Evolutionary conservation across 2,113 vertebrate species (phyloP), one percentile per base, ranked within the genome.

Genomic region (Lophotis ruficrista): DNA sequence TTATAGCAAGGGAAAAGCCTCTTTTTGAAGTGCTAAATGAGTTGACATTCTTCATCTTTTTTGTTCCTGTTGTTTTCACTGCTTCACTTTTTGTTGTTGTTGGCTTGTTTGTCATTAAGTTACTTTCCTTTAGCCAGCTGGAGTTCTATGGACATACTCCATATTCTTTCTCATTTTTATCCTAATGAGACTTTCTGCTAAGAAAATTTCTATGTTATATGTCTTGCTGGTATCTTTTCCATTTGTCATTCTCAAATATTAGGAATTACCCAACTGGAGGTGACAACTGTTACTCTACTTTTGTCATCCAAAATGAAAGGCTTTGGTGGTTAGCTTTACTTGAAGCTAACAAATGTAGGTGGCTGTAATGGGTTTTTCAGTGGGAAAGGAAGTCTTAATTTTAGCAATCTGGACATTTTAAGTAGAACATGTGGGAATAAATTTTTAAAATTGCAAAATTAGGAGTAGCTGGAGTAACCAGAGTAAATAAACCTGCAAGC

Each of bases 221-320:
- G 16, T 69, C 37, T 84, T 53, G 28, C 27, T 3, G 4, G 4
- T 77, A 30, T 62, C 21, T 86, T 60, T 72, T 65, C 18, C 6
- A 0, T 93, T 61, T 93, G 35, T 91, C n/a, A 66, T 89, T 81
- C 16, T 30, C 50, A 57, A 83, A 78, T 89, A 70, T 47, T 91
- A 89, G 51, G 86, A 94, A 83, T 58, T 20, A 37, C 1, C 0
- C 25, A 57, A 6, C 30, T 78, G 35, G 82, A 13, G 3, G 18
- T 93, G 85, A 75, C 51, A 87, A 48, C 51, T 95, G 53, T 84
- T 86, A 41, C 64, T 95, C 30, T 85, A 37, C 70, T 92, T 97
- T 92, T 92, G 76, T 89, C 65, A 88, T 71, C 14, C 17, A 87
- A 95, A 82, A 83, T 70, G 31, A 20, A 87, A 94, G 60, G 41